Conservation (phyloP, 2,797 vertebrate species). For the Myotis myotis region DNA sequence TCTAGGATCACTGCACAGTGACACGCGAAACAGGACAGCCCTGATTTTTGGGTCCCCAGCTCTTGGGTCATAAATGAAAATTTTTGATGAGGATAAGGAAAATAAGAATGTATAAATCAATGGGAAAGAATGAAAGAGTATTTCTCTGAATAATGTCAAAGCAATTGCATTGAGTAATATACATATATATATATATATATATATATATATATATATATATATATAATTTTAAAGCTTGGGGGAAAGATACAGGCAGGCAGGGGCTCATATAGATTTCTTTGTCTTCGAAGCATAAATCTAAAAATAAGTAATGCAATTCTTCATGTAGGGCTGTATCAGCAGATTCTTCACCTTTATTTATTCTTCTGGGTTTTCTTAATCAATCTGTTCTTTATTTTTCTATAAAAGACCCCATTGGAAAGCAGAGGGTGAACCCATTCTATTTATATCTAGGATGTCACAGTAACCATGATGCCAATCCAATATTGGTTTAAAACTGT, state of each 20-base stretch:
- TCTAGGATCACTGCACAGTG: slow-evolving; percentile 85
- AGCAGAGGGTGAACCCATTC: neutral
- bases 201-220: neutral
- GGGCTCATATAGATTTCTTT: slow-evolving; percentile 81
- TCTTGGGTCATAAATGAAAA: slow-evolving; percentile 71
- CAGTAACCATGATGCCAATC: slow-evolving; percentile 52
- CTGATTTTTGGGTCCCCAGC: slow-evolving; percentile 77
- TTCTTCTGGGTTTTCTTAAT: slow-evolving; percentile 77
- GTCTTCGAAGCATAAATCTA: slow-evolving; percentile 80
- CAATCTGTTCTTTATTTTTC: slow-evolving; percentile 54
- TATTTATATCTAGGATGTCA: slow-evolving; percentile 48
- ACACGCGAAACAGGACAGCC: slow-evolving; percentile 79
- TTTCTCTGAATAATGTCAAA: slow-evolving; percentile 77
- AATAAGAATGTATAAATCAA: slow-evolving; percentile 83
- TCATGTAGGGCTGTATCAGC: slow-evolving; percentile 76
- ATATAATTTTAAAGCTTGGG: slow-evolving; percentile 52
- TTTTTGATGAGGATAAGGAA: slow-evolving; percentile 81
- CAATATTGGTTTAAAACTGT: slow-evolving; percentile 67
- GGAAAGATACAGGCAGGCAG: slow-evolving; percentile 66
- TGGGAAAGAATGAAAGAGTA: slow-evolving; percentile 79
- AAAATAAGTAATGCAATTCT: slow-evolving; percentile 78
- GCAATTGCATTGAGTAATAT: slow-evolving; percentile 63
- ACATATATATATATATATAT: neutral
- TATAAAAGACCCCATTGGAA: slow-evolving; percentile 49
- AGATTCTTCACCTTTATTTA: slow-evolving; percentile 82